Percentiles rank a stretch among this genome's conserved stretches.
phyloP scores from a whole-genome alignment of 2,113 vertebrate species.

The Zosterops hypoxanthus region DNA sequence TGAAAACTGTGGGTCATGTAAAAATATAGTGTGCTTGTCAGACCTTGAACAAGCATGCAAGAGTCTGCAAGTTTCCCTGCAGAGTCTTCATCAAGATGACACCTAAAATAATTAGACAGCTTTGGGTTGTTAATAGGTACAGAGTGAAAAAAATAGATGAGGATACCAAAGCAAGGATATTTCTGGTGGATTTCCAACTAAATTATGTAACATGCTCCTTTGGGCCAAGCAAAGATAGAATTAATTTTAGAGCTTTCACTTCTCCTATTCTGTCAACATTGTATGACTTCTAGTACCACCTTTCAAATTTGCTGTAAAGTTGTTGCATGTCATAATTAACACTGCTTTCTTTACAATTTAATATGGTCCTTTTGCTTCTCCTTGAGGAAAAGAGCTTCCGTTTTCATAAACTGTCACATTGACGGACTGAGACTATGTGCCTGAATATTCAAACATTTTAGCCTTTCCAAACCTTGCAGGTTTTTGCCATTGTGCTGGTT shows the following conservation, averaged over 20 bases:
- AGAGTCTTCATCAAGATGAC: neutral
- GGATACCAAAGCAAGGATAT: neutral
- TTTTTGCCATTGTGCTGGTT: neutral
- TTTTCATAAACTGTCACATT: neutral
- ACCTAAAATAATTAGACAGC: neutral
- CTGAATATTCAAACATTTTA: neutral
- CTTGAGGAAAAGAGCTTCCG: neutral
- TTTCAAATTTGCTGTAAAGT: neutral
- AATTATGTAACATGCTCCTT: neutral
- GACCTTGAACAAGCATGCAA: neutral
- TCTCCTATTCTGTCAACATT: neutral
- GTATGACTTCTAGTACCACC: neutral
- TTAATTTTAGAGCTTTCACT: neutral
- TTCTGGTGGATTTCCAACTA: neutral
- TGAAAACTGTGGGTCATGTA: neutral
- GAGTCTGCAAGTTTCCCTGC: neutral
- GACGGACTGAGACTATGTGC: neutral
- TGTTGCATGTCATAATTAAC: neutral
- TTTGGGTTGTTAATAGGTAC: neutral
- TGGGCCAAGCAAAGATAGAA: neutral
- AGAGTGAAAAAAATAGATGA: neutral
- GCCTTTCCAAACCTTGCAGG: neutral
- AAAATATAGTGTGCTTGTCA: neutral
- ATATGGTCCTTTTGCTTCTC: neutral
- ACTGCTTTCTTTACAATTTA: neutral